Percentiles rank a stretch among this genome's conserved stretches.
phyloP scores from a whole-genome alignment of 1,140 invertebrate genomes.

The Ephestia elutella region DNA sequence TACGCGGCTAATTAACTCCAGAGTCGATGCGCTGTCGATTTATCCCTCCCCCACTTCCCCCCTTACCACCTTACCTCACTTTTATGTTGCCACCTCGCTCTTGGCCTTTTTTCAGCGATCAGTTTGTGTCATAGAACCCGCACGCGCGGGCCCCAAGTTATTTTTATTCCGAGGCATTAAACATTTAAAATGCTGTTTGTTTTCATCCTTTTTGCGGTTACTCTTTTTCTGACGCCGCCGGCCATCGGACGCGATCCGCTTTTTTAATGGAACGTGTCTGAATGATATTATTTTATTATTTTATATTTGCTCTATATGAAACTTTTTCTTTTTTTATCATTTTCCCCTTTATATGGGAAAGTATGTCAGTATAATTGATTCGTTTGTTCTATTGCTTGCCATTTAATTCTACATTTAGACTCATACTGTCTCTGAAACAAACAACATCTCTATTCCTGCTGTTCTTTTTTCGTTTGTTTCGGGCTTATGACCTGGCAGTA shows the following conservation, averaged over 20 bases:
- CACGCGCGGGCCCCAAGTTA: not conserved
- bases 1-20: conserved; percentile 8
- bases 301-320: too few species aligned
- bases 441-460: too few species aligned
- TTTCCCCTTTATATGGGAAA: too few species aligned
- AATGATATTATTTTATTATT: too few species aligned
- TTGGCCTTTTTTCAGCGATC: conserved; percentile 8
- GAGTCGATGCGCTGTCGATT: conserved; percentile 8
- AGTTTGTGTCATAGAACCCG: conserved; percentile 6
- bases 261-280: not conserved
- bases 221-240: not conserved
- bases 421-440: too few species aligned
- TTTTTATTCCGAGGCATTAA: not conserved
- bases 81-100: not conserved
- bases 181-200: not conserved
- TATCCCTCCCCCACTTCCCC: not conserved
- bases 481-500: too few species aligned
- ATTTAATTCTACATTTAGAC: too few species aligned
- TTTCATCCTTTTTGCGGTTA: not conserved
- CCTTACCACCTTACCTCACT: not conserved
- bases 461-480: too few species aligned
- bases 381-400: too few species aligned
- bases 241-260: not conserved
- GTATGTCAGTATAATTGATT: too few species aligned
- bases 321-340: too few species aligned